A percentile compares a stretch with the other conserved stretches of the same genome.
These are phyloP conservation scores for Hoplostethus mediterraneus DNA, from an alignment of 2,797 vertebrate species.

Conservation along the genomic window DNA sequence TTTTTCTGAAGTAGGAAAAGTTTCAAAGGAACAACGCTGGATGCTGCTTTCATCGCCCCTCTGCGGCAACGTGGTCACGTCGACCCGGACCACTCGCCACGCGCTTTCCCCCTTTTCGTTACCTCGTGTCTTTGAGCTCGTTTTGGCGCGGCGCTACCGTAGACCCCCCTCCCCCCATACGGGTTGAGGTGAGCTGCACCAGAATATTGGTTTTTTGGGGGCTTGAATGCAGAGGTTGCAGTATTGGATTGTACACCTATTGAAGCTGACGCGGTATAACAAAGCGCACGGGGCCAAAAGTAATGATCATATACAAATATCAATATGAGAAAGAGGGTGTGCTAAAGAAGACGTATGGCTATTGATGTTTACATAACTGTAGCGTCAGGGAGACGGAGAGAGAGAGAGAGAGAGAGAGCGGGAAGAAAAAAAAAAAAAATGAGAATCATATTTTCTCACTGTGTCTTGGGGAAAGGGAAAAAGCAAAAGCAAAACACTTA, in stretches of 20 bases:
- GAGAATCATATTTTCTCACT: slow-evolving; percentile 78
- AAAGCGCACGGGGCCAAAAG: slow-evolving; percentile 82
- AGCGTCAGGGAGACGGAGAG: slow-evolving; percentile 81
- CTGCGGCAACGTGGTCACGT: no score
- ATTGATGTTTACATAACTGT: slow-evolving; percentile 89
- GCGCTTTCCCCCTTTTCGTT: neutral
- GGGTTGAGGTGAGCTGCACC: slow-evolving; percentile 45
- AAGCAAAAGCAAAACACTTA: slow-evolving; percentile 57
- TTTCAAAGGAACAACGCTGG: slow-evolving; percentile 22
- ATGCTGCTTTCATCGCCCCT: neutral
- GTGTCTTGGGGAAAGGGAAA: slow-evolving; percentile 41
- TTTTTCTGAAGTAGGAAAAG: slow-evolving; percentile 24
- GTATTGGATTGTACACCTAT: slow-evolving; percentile 85
- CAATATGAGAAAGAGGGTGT: slow-evolving; percentile 86
- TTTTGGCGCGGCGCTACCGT: slow-evolving; percentile 22
- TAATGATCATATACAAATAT: slow-evolving; percentile 90
- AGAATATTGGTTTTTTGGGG: slow-evolving; percentile 64
- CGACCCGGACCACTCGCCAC: no score
- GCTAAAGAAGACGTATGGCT: slow-evolving; percentile 88
- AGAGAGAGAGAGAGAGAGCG: slow-evolving; percentile 24
- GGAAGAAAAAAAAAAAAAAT: slow-evolving; percentile 54
- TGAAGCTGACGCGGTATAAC: slow-evolving; percentile 83
- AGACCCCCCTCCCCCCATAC: neutral
- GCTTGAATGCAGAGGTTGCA: slow-evolving; percentile 82
- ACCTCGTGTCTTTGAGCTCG: slow-evolving; percentile 36